Conservation (phyloP, 2,888 invertebrate species). For the Boloria selene region DNA sequence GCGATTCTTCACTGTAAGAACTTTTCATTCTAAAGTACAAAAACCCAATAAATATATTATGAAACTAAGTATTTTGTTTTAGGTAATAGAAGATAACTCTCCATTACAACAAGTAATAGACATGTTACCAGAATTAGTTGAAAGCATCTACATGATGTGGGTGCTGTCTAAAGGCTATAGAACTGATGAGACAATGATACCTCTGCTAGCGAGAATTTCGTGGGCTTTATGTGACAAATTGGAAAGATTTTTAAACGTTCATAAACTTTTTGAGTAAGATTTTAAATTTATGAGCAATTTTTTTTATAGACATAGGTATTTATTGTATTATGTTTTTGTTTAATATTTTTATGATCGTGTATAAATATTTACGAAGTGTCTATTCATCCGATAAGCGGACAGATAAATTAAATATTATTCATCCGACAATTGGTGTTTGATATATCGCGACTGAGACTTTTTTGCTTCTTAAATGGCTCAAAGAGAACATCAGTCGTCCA, state of each 20-base stretch:
- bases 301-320: too few species aligned
- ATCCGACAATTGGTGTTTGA: too few species aligned
- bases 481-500: too few species aligned
- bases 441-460: too few species aligned
- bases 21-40: conserved; percentile 1
- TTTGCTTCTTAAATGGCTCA: too few species aligned
- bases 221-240: conserved; percentile 91
- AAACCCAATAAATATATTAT: neutral
- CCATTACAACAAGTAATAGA: conserved; percentile 88
- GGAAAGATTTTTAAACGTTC: conserved; percentile 85
- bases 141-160: conserved; percentile 95
- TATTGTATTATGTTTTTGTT: too few species aligned
- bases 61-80: conserved; percentile 1
- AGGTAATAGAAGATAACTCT: conserved; percentile 87
- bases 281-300: neutral
- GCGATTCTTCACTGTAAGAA: conserved; percentile 85
- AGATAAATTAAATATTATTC: too few species aligned
- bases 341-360: too few species aligned
- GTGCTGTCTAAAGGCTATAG: conserved; percentile 93
- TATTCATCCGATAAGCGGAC: too few species aligned
- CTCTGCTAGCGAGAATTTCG: conserved; percentile 90
- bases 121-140: conserved; percentile 89
- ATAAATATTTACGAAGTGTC: too few species aligned
- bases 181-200: conserved; percentile 92
- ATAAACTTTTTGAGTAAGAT: conserved; percentile 89